These are phyloP conservation scores for Rhynchomys soricoides DNA, from an alignment of 2,113 vertebrate genomes.

Conservation along the genomic window DNA sequence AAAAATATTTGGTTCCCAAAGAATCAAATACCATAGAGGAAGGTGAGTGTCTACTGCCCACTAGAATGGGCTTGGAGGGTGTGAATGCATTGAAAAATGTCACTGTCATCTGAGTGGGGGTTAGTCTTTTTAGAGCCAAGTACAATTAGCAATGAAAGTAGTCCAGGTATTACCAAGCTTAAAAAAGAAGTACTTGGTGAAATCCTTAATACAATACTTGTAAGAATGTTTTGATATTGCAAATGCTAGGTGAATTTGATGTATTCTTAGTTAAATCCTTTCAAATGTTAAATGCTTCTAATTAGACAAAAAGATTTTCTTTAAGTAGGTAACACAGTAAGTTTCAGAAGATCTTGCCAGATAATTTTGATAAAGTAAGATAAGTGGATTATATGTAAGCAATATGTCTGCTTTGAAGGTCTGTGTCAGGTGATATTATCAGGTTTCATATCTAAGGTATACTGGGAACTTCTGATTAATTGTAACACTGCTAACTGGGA, in stretches of 20 bases:
- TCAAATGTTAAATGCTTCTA: slow-evolving; percentile 64
- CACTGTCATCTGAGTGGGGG: slow-evolving; percentile 55
- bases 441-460: slow-evolving; percentile 5
- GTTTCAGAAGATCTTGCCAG: slow-evolving; percentile 41
- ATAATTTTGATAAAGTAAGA: slow-evolving; percentile 47
- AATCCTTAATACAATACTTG: slow-evolving; percentile 62
- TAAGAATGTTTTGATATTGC: slow-evolving; percentile 58
- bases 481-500: slow-evolving; percentile 7
- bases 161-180: background rate
- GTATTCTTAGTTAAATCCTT: slow-evolving; percentile 20
- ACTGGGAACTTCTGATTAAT: slow-evolving; percentile 48
- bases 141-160: slow-evolving; percentile 29
- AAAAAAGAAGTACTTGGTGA: slow-evolving; percentile 56
- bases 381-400: slow-evolving; percentile 3
- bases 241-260: slow-evolving; percentile 41
- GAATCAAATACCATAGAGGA: slow-evolving; percentile 36
- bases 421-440: slow-evolving; percentile 42
- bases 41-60: slow-evolving; percentile 66
- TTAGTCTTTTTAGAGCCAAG: slow-evolving; percentile 67
- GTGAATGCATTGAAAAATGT: slow-evolving; percentile 58
- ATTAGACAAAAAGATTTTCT: slow-evolving; percentile 59
- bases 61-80: slow-evolving; percentile 73
- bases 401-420: background rate
- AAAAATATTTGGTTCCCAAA: slow-evolving; percentile 79
- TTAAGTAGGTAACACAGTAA: background rate